phyloP scores from a whole-genome alignment of 2,888 invertebrate species.

The Gonocerus acuteangulatus region DNA sequence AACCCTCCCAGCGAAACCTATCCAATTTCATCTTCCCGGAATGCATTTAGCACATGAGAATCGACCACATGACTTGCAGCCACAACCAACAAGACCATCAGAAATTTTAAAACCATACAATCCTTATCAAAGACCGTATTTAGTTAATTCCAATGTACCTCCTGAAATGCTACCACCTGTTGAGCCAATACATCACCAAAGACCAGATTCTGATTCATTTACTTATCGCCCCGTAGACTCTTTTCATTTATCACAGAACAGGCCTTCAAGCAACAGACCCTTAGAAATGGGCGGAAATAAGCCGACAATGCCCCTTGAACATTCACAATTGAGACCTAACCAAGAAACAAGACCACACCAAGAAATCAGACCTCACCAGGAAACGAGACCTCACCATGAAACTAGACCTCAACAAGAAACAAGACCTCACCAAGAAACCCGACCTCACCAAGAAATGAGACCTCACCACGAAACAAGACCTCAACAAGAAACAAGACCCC shows the following conservation, averaged over 20 bases:
- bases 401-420: background rate
- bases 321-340: background rate
- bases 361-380: background rate
- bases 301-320: no score
- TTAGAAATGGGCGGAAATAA: background rate
- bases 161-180: conserved; percentile 10
- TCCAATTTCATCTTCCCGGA: background rate
- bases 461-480: background rate
- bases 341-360: background rate
- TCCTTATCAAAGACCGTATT: conserved; percentile 15
- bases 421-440: background rate
- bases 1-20: background rate
- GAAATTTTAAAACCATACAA: background rate
- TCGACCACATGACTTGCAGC: background rate
- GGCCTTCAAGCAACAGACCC: conserved; percentile 5
- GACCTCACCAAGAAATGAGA: background rate
- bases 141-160: background rate
- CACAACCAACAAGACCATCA: background rate
- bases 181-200: background rate
- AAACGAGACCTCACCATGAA: background rate
- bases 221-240: conserved; percentile 5
- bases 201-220: conserved; percentile 6
- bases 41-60: background rate
- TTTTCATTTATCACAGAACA: background rate
- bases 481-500: background rate